These are phyloP conservation scores for Bemisia tabaci DNA, from an alignment of 1,140 invertebrate species.

Conservation along the genomic window DNA sequence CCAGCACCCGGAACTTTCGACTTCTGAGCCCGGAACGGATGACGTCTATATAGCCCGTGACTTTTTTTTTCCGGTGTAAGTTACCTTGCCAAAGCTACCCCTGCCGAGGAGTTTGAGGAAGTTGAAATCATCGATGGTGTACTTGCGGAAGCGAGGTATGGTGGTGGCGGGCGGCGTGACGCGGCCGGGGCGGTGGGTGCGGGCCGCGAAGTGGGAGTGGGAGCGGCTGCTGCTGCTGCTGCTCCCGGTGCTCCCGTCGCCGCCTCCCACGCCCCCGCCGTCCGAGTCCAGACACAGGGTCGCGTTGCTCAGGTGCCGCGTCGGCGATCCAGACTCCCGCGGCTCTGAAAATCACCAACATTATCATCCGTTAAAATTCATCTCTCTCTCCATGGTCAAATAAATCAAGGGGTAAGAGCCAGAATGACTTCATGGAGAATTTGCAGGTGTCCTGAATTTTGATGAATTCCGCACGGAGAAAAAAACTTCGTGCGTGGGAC, in stretches of 20 bases:
- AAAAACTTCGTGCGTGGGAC: too few relatives aligned
- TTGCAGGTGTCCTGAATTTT: too few relatives aligned
- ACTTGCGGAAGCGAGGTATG: constrained; percentile 76
- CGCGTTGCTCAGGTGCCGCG: constrained; percentile 16
- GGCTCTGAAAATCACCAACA: constrained; percentile 12
- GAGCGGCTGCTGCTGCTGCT: not conserved
- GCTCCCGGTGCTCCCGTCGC: not conserved
- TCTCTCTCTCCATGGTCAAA: too few relatives aligned
- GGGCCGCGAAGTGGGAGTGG: not conserved
- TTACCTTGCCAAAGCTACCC: constrained; percentile 91
- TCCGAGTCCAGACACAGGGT: constrained; percentile 14
- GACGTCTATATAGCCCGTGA: too few relatives aligned
- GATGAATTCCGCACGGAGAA: too few relatives aligned
- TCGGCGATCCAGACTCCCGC: constrained; percentile 15
- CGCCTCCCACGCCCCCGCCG: not conserved
- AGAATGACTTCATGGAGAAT: too few relatives aligned
- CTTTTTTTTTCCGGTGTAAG: too few relatives aligned
- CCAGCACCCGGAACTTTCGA: too few relatives aligned
- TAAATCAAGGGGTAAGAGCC: too few relatives aligned
- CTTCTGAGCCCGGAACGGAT: too few relatives aligned
- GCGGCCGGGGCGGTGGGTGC: constrained; percentile 33
- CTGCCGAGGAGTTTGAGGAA: constrained; percentile 91
- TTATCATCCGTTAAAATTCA: too few relatives aligned
- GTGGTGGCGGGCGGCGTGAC: constrained; percentile 69
- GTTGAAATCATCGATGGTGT: constrained; percentile 78